Conservation (phyloP, 2,888 invertebrate genomes). For the Barypeithes pellucidus region DNA sequence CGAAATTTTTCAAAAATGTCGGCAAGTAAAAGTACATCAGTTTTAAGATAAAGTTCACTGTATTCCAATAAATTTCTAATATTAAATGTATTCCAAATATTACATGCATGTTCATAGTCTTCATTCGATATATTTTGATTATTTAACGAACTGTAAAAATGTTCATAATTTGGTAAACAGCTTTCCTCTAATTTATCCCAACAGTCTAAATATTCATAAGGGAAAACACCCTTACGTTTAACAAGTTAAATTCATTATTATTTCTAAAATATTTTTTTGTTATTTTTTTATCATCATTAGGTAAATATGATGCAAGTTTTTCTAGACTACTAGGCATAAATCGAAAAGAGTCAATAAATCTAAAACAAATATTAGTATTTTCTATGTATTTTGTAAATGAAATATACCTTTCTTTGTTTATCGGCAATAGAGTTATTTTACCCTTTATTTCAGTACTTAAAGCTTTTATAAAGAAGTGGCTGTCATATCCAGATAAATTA, state of each 20-base stretch:
- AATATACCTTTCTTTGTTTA: slow-evolving; percentile 50
- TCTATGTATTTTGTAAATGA: slow-evolving; percentile 56
- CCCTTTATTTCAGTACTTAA: slow-evolving; percentile 17
- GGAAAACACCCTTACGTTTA: slow-evolving; percentile 12
- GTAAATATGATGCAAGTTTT: slow-evolving; percentile 9
- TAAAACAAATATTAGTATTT: slow-evolving; percentile 47
- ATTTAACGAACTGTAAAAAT: slow-evolving; percentile 23
- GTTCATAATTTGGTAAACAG: background rate
- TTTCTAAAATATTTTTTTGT: background rate
- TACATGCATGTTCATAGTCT: slow-evolving; percentile 18
- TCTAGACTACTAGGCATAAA: background rate
- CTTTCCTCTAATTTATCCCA: background rate
- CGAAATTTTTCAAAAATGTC: slow-evolving; percentile 33
- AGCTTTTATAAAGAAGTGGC: background rate
- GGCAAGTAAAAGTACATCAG: slow-evolving; percentile 13
- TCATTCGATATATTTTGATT: slow-evolving; percentile 6
- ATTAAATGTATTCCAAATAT: slow-evolving; percentile 29
- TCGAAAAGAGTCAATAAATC: slow-evolving; percentile 10
- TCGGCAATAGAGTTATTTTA: background rate
- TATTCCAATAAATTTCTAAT: slow-evolving; percentile 29
- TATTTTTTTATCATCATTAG: background rate
- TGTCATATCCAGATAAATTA: slow-evolving; percentile 4
- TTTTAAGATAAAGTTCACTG: slow-evolving; percentile 27
- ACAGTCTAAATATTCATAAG: slow-evolving; percentile 10
- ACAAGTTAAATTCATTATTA: background rate